Evolutionary conservation across 2,888 invertebrate species (phyloP).

Genomic region (Lithophane leautieri): DNA sequence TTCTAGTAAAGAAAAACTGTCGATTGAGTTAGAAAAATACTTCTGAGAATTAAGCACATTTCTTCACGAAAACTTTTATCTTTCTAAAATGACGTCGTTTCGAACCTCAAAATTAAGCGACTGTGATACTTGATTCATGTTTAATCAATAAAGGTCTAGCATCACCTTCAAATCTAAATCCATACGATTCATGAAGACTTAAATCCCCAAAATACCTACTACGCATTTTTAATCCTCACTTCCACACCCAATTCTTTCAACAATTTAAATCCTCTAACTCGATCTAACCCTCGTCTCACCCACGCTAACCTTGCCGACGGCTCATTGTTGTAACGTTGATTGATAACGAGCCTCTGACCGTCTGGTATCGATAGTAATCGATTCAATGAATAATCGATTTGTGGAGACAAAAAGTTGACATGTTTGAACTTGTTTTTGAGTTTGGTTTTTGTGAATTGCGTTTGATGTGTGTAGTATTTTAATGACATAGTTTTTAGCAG

Average conservation of each 20-base stretch:
- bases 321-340: slow-evolving; percentile 57
- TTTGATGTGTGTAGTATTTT: background rate
- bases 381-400: slow-evolving; percentile 58
- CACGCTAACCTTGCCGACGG: slow-evolving; percentile 53
- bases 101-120: background rate
- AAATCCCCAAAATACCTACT: background rate
- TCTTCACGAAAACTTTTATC: background rate
- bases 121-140: background rate
- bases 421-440: slow-evolving; percentile 15
- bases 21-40: background rate
- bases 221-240: background rate
- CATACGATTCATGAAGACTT: background rate
- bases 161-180: background rate
- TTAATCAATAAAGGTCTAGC: background rate
- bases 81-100: background rate
- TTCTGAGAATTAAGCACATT: background rate
- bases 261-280: slow-evolving; percentile 25
- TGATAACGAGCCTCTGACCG: slow-evolving; percentile 48
- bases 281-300: slow-evolving; percentile 38
- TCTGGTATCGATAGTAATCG: slow-evolving; percentile 49
- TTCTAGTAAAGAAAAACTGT: background rate
- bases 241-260: slow-evolving; percentile 19
- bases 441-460: slow-evolving; percentile 14
- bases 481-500: background rate
- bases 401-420: slow-evolving; percentile 43